Evolutionary conservation across 1,140 invertebrate genomes (phyloP), one percentile per base, ranked within the genome.

Genomic region (Neodiprion pinetum): DNA sequence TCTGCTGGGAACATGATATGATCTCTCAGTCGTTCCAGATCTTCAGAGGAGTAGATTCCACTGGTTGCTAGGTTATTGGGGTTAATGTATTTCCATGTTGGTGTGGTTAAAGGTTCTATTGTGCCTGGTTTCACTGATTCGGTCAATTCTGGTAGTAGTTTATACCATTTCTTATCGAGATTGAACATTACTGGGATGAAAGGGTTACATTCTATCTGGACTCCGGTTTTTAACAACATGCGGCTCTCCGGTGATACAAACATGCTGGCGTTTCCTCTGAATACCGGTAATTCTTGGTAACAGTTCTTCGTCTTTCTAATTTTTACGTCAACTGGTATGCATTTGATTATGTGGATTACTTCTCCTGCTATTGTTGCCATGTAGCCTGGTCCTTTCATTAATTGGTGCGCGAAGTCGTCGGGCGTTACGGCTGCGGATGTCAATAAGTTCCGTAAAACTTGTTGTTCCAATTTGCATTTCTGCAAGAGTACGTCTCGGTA

Each of bases 51-150:
- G 61, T 79, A 80, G 12, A 80, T 75, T 10, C 79, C 79, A 9
- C 76, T 74, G 4, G 70, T 75, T 1, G 79, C 79, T 12, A 80
- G 71, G 17, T 74, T 70, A 0, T 65, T 72, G 8, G 79, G 79
- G n/a, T 61, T 75, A 10, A 71, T 75, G 7, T 80, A 80, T 9
- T 75, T 40, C 79, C 79, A 80, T 0, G 77, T 75, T 0, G 69
- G 8, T 61, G 76, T 67, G 0, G 73, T 75, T n/a, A 72, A n/a
- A 0, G 79, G 77, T 17, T 75, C 10, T 1, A 78, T 23, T 53
- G 71, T 28, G 0, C 71, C 2, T 1, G 72, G 76, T 70, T 70
- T 21, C 21, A 72, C 8, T 7, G 76, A 21, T 48, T 72, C 73
- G 9, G 50, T 65, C 14, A 70, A 66, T 49, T 1, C 14, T 11